Base-by-base conservation (phyloP, 2,888 invertebrate genomes). In the Hofmannophila pseudospretella region DNA sequence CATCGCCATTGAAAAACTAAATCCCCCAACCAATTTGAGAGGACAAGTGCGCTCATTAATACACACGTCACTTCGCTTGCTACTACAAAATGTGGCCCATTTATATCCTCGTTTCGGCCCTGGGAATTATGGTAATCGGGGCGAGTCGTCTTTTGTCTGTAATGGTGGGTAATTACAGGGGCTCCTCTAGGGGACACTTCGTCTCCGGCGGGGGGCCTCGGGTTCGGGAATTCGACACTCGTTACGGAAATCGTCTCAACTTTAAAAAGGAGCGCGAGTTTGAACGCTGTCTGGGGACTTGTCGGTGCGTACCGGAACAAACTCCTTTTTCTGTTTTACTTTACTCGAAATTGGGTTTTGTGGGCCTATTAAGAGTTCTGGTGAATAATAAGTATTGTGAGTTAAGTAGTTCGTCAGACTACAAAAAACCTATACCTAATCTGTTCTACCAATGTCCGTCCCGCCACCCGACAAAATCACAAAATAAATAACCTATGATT, bases 81-180 rank as follows among this genome's bases (percentile, higher is more conserved):
- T 82, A 81, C 73, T 81, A 85, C 85, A 84, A 84, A 86, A 85
- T 84, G 85, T 77, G 74, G 72, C 67, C 70, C 85, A 84, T 85
- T 85, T 84, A 77, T 85, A 80, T 78, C 77, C 71, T 68, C 75
- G 67, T 74, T 69, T 69, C 74, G 76, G 71, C 75, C 75, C 69
- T 74, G 78, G 81, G 82, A 82, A 82, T 85, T 85, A 86, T 85
- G 85, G 79, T 86, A 86, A 85, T 85, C 82, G 80, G n/a, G 79
- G 69, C 77, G 78, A 80, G 77, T 74, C 81, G 75, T 78, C 82
- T 84, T 84, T 85, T 84, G 85, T 85, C 82, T 79, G 77, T 86
- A 85, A 86, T 85, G 85, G 81, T 67, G 67, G 82, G 84, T 84
- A 85, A 86, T 86, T 86, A 85, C 82, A 56, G 70, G 68, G 72